phyloP scores from a whole-genome alignment of 2,797 vertebrate genomes.

The Poecile montanus region DNA sequence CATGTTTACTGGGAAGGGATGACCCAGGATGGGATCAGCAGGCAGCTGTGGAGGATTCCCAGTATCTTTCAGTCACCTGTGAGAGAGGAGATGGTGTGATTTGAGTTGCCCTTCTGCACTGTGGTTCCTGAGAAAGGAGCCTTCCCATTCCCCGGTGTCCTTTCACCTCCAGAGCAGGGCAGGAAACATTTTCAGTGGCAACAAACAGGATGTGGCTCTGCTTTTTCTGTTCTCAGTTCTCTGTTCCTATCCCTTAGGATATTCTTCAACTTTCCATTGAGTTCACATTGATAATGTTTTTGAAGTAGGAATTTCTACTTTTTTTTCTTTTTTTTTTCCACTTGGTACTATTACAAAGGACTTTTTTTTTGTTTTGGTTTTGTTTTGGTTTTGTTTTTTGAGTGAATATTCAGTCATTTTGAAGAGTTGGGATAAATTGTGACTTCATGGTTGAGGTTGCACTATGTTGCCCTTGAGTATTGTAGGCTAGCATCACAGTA shows the following conservation, averaged over 20 bases:
- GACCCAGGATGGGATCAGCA: not conserved
- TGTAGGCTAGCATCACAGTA: fast-evolving
- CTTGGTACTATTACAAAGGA: not conserved
- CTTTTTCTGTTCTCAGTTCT: not conserved
- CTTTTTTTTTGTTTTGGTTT: not conserved
- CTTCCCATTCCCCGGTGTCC: not conserved
- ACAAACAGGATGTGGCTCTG: not conserved
- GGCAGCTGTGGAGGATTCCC: not conserved
- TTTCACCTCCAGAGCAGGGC: not conserved
- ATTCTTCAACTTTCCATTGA: not conserved
- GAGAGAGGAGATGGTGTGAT: not conserved
- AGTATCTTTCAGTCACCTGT: not conserved
- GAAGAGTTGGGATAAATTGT: not conserved
- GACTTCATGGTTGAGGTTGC: not conserved
- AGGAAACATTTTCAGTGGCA: not conserved
- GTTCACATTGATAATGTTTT: not conserved
- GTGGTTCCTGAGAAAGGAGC: not conserved
- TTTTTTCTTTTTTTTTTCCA: not conserved
- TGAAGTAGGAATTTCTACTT: not conserved
- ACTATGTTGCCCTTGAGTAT: not conserved
- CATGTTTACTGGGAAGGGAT: not conserved
- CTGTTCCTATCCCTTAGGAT: not conserved
- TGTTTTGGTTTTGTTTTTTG: not conserved
- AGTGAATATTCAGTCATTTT: not conserved
- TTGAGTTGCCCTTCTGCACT: not conserved